A percentile compares a stretch with the other conserved stretches of the same genome.
phyloP scores from a whole-genome alignment of 2,113 vertebrate genomes.

The Protobothrops mucrosquamatus region DNA sequence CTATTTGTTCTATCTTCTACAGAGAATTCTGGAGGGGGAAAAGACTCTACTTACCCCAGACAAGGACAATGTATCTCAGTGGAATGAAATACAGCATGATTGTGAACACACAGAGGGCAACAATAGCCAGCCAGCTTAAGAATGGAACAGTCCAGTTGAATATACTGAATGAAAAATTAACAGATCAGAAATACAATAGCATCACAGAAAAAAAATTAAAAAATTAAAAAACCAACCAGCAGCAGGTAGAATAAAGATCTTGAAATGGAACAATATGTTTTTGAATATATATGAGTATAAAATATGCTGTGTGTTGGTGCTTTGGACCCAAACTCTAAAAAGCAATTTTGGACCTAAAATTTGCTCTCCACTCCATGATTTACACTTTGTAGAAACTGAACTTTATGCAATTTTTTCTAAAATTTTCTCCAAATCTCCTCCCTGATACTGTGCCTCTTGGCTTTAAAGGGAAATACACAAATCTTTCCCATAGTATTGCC shows the following conservation, averaged over 20 bases:
- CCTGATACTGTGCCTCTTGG: neutral
- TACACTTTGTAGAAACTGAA: fast-evolving
- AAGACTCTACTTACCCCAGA: slow-evolving; percentile 88
- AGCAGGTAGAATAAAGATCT: slow-evolving; percentile 20
- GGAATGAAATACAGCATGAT: slow-evolving; percentile 90
- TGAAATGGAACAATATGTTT: neutral
- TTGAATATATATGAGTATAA: neutral
- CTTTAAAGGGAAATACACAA: fast-evolving
- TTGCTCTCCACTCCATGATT: fast-evolving
- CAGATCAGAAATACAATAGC: slow-evolving; percentile 31
- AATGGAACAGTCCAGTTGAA: slow-evolving; percentile 99
- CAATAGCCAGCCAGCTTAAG: slow-evolving; percentile 94
- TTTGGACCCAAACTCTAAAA: neutral
- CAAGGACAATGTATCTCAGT: slow-evolving; percentile 93
- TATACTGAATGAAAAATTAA: slow-evolving; percentile 76
- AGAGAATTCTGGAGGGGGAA: slow-evolving; percentile 33
- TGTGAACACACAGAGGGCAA: slow-evolving; percentile 82
- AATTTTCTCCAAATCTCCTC: neutral
- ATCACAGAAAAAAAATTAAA: slow-evolving; percentile 18
- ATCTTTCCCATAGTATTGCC: neutral
- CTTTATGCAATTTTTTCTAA: neutral
- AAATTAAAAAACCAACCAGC: slow-evolving; percentile 12
- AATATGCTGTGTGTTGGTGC: neutral
- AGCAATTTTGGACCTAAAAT: neutral
- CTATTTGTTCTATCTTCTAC: slow-evolving; percentile 45